Evolutionary conservation across 2,797 vertebrate species (phyloP), one percentile per base, ranked within the genome.

Genomic region (Dallia pectoralis): DNA sequence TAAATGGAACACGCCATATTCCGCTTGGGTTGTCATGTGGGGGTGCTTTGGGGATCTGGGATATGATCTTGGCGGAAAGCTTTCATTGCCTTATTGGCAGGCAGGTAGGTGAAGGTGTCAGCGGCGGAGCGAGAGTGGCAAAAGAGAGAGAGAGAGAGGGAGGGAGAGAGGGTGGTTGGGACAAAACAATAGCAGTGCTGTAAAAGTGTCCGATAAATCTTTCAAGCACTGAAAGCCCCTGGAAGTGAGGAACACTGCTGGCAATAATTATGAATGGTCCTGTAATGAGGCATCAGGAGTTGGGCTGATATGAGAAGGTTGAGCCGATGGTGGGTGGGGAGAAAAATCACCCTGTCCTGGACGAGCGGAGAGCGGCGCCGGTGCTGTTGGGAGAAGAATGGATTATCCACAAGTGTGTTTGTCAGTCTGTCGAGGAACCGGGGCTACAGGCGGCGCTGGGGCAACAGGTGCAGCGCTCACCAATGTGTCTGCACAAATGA

Each of bases 391-490:
- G 81, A 84, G 75, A 77, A 89, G 87, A 92, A 93, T 91, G 82
- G 82, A 91, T 93, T 93, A 91, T 88, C 86, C 78, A 51, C 75
- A 70, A 65, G 71, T 68, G 69, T 33, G 56, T 70, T 74, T 89
- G 91, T 88, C 87, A 87, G 86, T 80, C 82, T 53, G 84, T 82
- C 84, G 89, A 91, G 85, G 78, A 75, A 76, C 83, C 65, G 44
- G 72, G 72, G 87, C 91, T 90, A 83, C 87, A 87, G 89, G 91
- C 89, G 15, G 81, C 73, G 44, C 80, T 62, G 81, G 88, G 90
- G 90, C 91, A 94, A 93, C 93, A 93, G 93, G 91, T 93, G 92
- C 81, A 27, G 36, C 66, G 49, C 83, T 87, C 53, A 65, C 76
- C 81, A 71, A 80, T 72, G 68, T 86, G 68, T 86, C 90, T 85